Percentiles rank a stretch among this genome's conserved stretches.
Conservation (phyloP, 2,888 invertebrate genomes). For the Automeris io region DNA sequence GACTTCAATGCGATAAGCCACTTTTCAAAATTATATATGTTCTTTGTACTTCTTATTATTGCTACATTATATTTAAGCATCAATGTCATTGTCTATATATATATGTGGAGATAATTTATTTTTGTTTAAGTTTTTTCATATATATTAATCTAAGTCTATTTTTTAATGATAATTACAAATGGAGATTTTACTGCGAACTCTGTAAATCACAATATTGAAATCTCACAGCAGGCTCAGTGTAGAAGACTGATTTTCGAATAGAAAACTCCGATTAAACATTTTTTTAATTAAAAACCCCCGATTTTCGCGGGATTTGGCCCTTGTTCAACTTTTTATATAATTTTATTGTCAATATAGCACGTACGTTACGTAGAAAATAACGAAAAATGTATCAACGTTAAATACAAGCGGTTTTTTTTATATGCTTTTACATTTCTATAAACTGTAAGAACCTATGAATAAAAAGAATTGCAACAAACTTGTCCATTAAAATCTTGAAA, state of each 20-base stretch:
- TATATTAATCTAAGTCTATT: background rate
- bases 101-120: slow-evolving; percentile 36
- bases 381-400: background rate
- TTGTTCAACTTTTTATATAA: no score
- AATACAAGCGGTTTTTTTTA: background rate
- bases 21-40: background rate
- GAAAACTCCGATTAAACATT: slow-evolving; percentile 2
- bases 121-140: slow-evolving; percentile 19
- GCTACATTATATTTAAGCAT: slow-evolving; percentile 25
- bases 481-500: background rate
- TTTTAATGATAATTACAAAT: slow-evolving; percentile 10
- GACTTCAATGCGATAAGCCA: background rate
- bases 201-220: no score
- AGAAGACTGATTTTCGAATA: slow-evolving; percentile 67
- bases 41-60: slow-evolving; percentile 7
- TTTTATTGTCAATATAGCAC: no score
- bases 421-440: no score
- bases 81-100: slow-evolving; percentile 24
- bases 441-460: no score
- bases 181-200: slow-evolving; percentile 28
- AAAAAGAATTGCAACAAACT: no score
- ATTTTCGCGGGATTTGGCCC: no score
- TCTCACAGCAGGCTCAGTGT: slow-evolving; percentile 54
- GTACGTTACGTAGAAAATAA: no score
- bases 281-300: no score